These are phyloP conservation scores for Hyposoter dolosus DNA, from an alignment of 2,888 invertebrate genomes.

Conservation along the genomic window DNA sequence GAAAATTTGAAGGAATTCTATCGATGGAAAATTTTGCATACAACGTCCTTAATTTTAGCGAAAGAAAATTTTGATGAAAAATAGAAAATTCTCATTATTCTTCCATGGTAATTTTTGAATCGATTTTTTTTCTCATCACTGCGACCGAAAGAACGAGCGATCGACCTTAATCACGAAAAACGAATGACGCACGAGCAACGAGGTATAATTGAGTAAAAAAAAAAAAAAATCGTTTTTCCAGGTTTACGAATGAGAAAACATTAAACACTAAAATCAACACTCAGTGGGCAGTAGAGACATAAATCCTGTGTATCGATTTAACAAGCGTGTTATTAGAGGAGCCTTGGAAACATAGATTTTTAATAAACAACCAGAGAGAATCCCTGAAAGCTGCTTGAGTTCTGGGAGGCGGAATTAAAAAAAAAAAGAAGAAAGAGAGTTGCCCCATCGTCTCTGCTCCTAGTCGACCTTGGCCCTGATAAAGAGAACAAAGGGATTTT, in stretches of 20 bases:
- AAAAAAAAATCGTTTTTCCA: not conserved
- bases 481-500: constrained; percentile 54
- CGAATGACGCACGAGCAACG: not conserved
- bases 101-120: too few relatives aligned
- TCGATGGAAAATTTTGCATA: too few relatives aligned
- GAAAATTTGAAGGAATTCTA: too few relatives aligned
- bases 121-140: not conserved
- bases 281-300: not conserved
- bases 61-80: too few relatives aligned
- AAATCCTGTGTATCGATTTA: constrained; percentile 6
- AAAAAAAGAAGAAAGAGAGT: constrained; percentile 1
- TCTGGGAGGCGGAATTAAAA: constrained; percentile 17
- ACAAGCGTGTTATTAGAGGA: constrained; percentile 19
- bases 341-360: constrained; percentile 1
- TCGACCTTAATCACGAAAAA: not conserved
- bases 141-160: constrained; percentile 12
- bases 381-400: constrained; percentile 44
- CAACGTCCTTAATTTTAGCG: too few relatives aligned
- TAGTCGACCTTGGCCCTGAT: constrained; percentile 64
- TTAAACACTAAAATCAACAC: not conserved
- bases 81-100: too few relatives aligned
- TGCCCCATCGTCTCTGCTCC: constrained; percentile 3
- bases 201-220: not conserved
- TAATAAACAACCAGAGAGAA: not conserved
- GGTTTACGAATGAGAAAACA: not conserved